phyloP scores from a whole-genome alignment of 2,888 invertebrate genomes.

The Stenichneumon culpator region DNA sequence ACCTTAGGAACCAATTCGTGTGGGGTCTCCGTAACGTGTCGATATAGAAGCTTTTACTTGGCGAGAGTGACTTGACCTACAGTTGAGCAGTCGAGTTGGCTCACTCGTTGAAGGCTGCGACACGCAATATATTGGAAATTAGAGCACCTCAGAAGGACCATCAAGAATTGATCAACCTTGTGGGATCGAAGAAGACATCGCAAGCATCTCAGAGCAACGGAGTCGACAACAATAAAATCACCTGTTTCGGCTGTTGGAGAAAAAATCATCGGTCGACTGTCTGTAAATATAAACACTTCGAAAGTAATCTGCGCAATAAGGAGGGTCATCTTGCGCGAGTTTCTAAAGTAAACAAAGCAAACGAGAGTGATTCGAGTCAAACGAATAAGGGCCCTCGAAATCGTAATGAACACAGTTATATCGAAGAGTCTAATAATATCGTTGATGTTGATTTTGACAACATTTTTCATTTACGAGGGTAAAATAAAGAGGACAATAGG shows the following conservation, averaged over 20 bases:
- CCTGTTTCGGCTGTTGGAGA: constrained; percentile 12
- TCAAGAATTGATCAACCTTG: not conserved
- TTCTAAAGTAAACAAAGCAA: not conserved
- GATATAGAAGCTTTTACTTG: constrained; percentile 46
- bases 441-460: not conserved
- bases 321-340: constrained; percentile 5
- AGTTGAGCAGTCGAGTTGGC: not conserved
- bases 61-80: constrained; percentile 31
- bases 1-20: constrained; percentile 52
- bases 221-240: not conserved
- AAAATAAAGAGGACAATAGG: not conserved
- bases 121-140: not conserved
- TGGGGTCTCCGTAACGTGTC: constrained; percentile 46
- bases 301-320: not conserved
- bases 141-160: not conserved
- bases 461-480: not conserved
- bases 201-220: not conserved
- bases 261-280: constrained; percentile 1
- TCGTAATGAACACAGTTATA: constrained; percentile 4
- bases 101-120: not conserved
- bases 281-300: constrained; percentile 3
- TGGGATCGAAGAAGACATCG: constrained; percentile 1
- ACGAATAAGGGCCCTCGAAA: not conserved
- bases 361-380: not conserved
- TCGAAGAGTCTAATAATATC: not conserved